Conservation (phyloP, 2,113 vertebrate species). For the Rhagologus leucostigma region DNA sequence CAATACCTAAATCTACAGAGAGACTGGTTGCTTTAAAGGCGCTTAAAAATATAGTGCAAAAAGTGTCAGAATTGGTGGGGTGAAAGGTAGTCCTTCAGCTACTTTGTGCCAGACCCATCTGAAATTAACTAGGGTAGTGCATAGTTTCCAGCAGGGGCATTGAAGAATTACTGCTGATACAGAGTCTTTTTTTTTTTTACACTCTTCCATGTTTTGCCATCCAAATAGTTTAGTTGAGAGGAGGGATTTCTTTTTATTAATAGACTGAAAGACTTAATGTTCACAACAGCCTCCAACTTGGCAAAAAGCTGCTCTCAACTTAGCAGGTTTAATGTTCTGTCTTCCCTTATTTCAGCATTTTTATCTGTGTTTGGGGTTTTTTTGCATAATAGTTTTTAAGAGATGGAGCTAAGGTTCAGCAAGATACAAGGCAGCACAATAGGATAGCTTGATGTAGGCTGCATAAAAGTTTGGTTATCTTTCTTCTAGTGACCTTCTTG, state of each 20-base stretch:
- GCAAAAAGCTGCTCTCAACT: not conserved
- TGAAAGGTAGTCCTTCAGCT: not conserved
- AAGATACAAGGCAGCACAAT: not conserved
- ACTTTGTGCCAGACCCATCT: not conserved
- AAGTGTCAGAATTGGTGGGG: not conserved
- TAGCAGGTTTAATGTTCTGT: not conserved
- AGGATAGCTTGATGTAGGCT: not conserved
- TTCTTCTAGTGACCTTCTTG: not conserved
- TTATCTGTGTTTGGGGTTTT: not conserved
- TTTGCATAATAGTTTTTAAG: not conserved
- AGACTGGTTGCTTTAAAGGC: not conserved
- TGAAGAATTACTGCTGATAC: not conserved
- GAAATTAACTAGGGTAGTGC: not conserved
- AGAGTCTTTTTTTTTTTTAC: accelerated
- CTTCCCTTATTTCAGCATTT: not conserved
- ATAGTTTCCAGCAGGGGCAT: not conserved
- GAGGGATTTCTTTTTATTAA: not conserved
- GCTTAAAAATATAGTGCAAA: not conserved
- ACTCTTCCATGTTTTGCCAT: not conserved
- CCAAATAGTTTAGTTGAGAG: not conserved
- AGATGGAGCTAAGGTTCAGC: not conserved
- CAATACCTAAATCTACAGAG: not conserved
- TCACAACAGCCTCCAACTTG: not conserved
- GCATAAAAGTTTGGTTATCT: not conserved
- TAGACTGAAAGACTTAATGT: not conserved